These are phyloP conservation scores for Ichneumon xanthorius DNA, from an alignment of 2,888 invertebrate species.

Conservation along the genomic window DNA sequence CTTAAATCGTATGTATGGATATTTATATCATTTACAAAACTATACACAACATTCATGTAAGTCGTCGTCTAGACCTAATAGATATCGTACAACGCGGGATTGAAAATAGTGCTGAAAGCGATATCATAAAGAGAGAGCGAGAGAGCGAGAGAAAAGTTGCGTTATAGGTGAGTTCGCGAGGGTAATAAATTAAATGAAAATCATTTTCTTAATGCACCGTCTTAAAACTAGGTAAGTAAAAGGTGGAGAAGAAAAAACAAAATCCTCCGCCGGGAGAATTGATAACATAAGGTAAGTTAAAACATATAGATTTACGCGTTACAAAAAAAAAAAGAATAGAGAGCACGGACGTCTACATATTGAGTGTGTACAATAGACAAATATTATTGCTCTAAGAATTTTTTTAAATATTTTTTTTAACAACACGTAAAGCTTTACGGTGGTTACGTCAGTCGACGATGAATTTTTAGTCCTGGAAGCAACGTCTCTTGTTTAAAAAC, in stretches of 20 bases:
- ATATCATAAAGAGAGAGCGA: constrained; percentile 2
- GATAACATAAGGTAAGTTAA: constrained; percentile 38
- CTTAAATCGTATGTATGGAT: constrained; percentile 27
- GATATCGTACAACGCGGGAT: constrained; percentile 23
- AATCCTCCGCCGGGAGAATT: neutral
- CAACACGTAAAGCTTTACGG: constrained; percentile 22
- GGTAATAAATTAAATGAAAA: constrained; percentile 44
- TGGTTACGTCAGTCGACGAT: constrained; percentile 35
- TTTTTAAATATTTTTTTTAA: neutral
- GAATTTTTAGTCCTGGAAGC: constrained; percentile 22
- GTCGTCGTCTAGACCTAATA: constrained; percentile 35
- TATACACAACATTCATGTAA: constrained; percentile 46
- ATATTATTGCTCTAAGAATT: constrained; percentile 42
- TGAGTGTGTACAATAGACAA: constrained; percentile 37
- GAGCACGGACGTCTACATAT: constrained; percentile 45
- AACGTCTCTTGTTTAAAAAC: neutral
- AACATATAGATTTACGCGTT: constrained; percentile 23
- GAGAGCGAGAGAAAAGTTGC: constrained; percentile 25
- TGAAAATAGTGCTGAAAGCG: constrained; percentile 17
- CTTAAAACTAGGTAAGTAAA: constrained; percentile 39
- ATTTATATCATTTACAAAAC: constrained; percentile 47
- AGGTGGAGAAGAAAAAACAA: constrained; percentile 11
- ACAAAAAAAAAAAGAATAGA: constrained; percentile 47
- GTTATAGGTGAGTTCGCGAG: constrained; percentile 2
- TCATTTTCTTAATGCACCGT: constrained; percentile 34